Base-by-base conservation (phyloP, 2,888 invertebrate species). In the Drosophila maculinotata region DNA sequence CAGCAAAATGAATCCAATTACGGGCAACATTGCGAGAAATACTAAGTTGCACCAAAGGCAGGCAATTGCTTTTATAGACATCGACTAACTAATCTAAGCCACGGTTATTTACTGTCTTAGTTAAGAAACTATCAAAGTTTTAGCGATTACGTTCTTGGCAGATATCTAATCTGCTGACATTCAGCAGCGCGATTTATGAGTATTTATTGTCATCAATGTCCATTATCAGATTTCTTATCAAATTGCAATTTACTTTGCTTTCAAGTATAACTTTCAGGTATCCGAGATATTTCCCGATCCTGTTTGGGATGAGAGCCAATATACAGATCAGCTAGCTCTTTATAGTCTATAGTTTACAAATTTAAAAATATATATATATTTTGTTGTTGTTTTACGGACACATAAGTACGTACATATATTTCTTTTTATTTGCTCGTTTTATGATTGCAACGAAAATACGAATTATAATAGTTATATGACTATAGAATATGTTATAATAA, bases 161-260 rank as follows among this genome's bases (percentile, higher is more conserved):
- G 9, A 35, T 59, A 42, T 20, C 58, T 42, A 26, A 59, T 58
- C 58, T 12, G 20, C 42, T 28, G 20, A 12, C 60, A 42, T 41
- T 59, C 42, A 41, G 60, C 20, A 8, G 3, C 3, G 4, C 7
- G 15, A 42, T 58, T 59, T 59, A 58, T 28, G 42, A 10, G 33
- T 42, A 9, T 26, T 23, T 3, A 26, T 20, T 12, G 12, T 9
- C 12, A 12, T 35, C 35, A 10, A 14, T 23, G 15, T 7, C n/a
- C 20, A 15, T 25, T 54, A 54, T 56, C 28, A 10, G n/a, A 6
- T 9, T 6, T 17, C 20, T 20, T 20, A 36, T 2, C n/a, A 33
- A 14, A 31, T 20, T 9, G 12, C 8, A 17, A 45, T 20, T 4
- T 2, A 20, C 2, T n/a, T n/a, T n/a, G n/a, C n/a, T n/a, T n/a